Percentiles rank a stretch among this genome's conserved stretches.
Evolutionary conservation across 2,113 vertebrate genomes (phyloP).

Genomic region (Clarias magur): DNA sequence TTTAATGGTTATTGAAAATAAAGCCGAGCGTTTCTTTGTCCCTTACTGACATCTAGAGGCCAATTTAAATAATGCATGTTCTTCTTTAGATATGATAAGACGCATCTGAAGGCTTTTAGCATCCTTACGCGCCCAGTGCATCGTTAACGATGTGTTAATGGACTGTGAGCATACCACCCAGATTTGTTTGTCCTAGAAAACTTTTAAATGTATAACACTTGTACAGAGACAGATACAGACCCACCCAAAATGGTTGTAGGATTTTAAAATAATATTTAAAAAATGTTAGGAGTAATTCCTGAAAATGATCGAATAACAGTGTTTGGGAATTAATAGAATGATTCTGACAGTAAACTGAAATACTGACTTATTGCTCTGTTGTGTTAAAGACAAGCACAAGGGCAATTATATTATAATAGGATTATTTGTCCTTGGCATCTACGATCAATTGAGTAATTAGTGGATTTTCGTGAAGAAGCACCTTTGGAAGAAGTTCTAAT

Average conservation of each 20-base stretch:
- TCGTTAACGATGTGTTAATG: neutral
- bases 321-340: neutral
- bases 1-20: neutral
- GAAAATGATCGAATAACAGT: neutral
- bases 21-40: neutral
- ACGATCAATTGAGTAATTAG: neutral
- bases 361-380: neutral
- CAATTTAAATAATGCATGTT: neutral
- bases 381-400: too few species aligned
- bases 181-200: neutral
- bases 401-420: neutral
- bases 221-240: neutral
- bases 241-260: neutral
- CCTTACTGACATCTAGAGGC: conserved; percentile 29
- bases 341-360: neutral
- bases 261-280: neutral
- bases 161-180: neutral
- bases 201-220: neutral
- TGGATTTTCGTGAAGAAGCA: neutral
- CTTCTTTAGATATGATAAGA: neutral
- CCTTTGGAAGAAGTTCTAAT: neutral
- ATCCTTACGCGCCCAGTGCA: neutral
- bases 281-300: neutral
- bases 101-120: neutral
- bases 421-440: neutral